Conservation (phyloP, 2,113 vertebrate species). For the Upupa epops region DNA sequence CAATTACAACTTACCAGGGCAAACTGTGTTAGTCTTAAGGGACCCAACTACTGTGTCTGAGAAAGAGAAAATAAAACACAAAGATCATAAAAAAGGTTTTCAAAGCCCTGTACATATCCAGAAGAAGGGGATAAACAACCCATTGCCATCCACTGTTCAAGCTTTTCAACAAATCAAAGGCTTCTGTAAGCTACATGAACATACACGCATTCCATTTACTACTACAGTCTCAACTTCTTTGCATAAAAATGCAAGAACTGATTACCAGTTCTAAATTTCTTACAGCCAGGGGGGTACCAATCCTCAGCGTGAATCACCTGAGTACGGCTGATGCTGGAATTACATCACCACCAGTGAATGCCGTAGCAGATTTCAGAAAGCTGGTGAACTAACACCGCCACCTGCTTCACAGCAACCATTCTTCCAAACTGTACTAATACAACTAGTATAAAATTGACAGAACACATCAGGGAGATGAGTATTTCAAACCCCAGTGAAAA, state of each 20-base stretch:
- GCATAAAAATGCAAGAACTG: too few relatives aligned
- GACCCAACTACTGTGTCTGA: constrained; percentile 87
- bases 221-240: too few relatives aligned
- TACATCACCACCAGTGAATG: accelerated
- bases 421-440: neutral
- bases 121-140: neutral
- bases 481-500: too few relatives aligned
- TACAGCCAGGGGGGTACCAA: neutral
- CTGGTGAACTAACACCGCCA: neutral
- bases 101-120: neutral
- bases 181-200: neutral
- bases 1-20: constrained; percentile 83
- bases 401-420: neutral
- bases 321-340: neutral
- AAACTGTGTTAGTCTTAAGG: constrained; percentile 87
- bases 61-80: neutral
- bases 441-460: neutral
- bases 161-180: neutral
- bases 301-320: neutral
- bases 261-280: too few relatives aligned
- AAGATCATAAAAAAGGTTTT: neutral
- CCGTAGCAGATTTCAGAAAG: neutral
- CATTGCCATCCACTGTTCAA: neutral
- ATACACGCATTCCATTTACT: neutral
- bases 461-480: too few relatives aligned